Evolutionary conservation across 1,140 invertebrate species (phyloP).

Genomic region (Micrasema longulum): DNA sequence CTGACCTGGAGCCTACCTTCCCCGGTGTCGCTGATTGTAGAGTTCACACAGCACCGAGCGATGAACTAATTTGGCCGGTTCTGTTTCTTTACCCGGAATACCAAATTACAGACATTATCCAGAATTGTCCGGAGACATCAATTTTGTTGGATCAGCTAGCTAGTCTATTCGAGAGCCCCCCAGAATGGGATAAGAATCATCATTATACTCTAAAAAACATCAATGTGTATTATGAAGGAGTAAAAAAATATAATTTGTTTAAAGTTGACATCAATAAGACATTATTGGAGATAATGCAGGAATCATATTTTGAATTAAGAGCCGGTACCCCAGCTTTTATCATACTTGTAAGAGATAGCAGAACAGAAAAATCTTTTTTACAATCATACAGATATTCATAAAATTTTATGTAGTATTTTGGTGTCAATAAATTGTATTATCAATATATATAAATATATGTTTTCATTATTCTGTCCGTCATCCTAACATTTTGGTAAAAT

Average conservation of each 20-base stretch:
- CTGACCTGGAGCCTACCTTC: slow-evolving; percentile 72
- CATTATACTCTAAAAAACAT: slow-evolving; percentile 77
- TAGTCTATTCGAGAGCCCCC: slow-evolving; percentile 76
- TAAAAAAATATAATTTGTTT: slow-evolving; percentile 73
- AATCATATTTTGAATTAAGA: slow-evolving; percentile 71
- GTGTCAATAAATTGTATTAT: no score
- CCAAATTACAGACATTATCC: slow-evolving; percentile 68
- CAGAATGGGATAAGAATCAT: slow-evolving; percentile 80
- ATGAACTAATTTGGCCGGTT: slow-evolving; percentile 60
- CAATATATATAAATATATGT: no score
- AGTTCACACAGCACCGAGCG: slow-evolving; percentile 57
- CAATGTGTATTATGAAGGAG: slow-evolving; percentile 85
- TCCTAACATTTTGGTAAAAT: no score
- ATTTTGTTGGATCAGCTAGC: slow-evolving; percentile 59
- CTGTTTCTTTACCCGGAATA: slow-evolving; percentile 62
- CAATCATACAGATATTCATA: slow-evolving; percentile 18
- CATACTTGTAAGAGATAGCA: slow-evolving; percentile 58
- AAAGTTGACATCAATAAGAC: slow-evolving; percentile 69
- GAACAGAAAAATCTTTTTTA: slow-evolving; percentile 55
- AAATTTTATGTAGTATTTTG: neutral
- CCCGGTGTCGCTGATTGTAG: slow-evolving; percentile 71
- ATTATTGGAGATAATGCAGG: slow-evolving; percentile 73
- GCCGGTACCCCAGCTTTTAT: slow-evolving; percentile 63
- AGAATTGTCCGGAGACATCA: slow-evolving; percentile 75
- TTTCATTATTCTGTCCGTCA: no score